Base-by-base conservation (phyloP, 2,797 vertebrate species). In the Pelobates cultripes region DNA sequence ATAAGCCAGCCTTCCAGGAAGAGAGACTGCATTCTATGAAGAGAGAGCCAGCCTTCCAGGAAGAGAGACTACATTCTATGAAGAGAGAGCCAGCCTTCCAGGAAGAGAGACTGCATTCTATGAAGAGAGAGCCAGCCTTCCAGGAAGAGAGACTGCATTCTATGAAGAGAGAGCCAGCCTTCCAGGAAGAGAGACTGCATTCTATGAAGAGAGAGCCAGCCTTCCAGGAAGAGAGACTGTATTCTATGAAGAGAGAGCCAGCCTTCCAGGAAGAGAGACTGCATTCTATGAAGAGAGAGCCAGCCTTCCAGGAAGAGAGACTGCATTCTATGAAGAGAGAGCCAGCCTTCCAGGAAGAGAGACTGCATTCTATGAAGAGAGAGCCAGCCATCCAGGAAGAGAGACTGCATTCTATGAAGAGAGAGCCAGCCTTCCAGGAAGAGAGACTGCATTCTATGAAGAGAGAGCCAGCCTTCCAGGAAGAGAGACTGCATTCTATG, bases 1-100 rank as follows among this genome's bases (percentile, higher is more conserved):
- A 42, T 75, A 77, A 71, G 6, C 53, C 77, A 44, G 82, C 66
- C 68, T 79, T 78, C 70, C 67, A 66, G 79, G 28, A 53, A 60
- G 17, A 53, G 71, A 67, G 73, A 69, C 70, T 69, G 76, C 64
- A 28, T 28, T 64, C 73, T 47, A 45, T 28, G 63, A 47, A 41
- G 64, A 51, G 70, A 57, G 41, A 71, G 6, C 43, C 72, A 40
- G 77, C 66, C 60, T 79, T 78, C 70, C 67, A 66, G 79, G 28
- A 53, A 60, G 14, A 53, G 64, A 73, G 69, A 61, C 70, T 70
- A 64, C 53, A 5, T 47, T 57, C 73, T 10, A 45, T 5, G 63
- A 47, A 45, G 64, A 51, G 61, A 55, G 15, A 71, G 10, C 43
- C 71, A 40, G 82, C 66, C 68, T 79, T 78, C 70, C 67, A 66